phyloP scores from a whole-genome alignment of 1,140 invertebrate genomes.

The Physella acuta region DNA sequence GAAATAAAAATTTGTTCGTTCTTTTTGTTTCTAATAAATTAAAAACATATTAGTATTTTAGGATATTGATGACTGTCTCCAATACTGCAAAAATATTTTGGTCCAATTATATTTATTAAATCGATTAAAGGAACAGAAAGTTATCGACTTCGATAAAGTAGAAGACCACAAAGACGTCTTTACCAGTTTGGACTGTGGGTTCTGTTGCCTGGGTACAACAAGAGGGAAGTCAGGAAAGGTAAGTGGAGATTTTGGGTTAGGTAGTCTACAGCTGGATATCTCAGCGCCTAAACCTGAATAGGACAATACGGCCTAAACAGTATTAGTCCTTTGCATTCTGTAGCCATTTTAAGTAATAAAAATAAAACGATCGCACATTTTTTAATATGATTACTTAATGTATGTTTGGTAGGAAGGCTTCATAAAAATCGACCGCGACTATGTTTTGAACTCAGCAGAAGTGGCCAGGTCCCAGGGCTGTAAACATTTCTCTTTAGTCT shows the following conservation, averaged over 20 bases:
- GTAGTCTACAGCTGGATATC: background rate
- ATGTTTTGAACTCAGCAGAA: conserved; percentile 62
- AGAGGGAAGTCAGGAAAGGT: conserved; percentile 62
- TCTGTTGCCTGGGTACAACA: conserved; percentile 65
- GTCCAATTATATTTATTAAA: background rate
- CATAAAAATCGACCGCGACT: conserved; percentile 65
- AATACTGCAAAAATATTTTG: too few species aligned
- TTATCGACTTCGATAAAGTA: conserved; percentile 65
- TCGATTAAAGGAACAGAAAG: conserved; percentile 46
- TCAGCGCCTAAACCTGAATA: background rate
- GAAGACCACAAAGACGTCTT: conserved; percentile 60
- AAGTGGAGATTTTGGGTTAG: background rate
- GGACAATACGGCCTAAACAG: background rate
- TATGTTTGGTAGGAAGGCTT: conserved; percentile 59
- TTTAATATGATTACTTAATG: conserved; percentile 10
- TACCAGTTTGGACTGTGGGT: conserved; percentile 61
- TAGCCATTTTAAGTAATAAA: background rate
- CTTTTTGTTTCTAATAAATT: too few species aligned
- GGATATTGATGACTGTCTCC: too few species aligned
- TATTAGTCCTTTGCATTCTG: background rate
- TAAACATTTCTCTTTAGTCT: conserved; percentile 63
- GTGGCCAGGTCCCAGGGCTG: conserved; percentile 62
- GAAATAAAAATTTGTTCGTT: too few species aligned
- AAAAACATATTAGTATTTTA: too few species aligned
- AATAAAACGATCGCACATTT: background rate